Conservation (phyloP, 1,140 invertebrate genomes). For the Thaumetopoea pityocampa region DNA sequence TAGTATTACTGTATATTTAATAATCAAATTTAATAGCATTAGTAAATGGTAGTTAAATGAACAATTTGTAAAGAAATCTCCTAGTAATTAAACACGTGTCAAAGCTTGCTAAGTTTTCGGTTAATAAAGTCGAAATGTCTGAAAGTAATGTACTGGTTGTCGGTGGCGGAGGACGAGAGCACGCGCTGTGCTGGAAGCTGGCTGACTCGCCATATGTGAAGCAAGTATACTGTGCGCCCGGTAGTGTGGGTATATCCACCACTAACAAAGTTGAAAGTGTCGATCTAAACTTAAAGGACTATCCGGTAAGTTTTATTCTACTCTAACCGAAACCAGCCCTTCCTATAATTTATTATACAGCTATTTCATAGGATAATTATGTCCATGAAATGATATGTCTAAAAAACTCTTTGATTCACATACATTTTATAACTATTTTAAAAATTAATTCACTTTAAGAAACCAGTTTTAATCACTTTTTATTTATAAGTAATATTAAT, state of each 20-base stretch:
- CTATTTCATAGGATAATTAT: no score
- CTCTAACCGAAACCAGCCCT: no score
- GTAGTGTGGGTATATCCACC: conserved; percentile 90
- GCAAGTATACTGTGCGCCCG: conserved; percentile 89
- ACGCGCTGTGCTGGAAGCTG: conserved; percentile 95
- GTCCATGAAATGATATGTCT: no score
- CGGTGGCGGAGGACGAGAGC: conserved; percentile 96
- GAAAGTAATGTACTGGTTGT: conserved; percentile 85
- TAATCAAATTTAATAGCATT: conserved; percentile 8
- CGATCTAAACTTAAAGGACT: conserved; percentile 81
- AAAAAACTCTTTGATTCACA: no score
- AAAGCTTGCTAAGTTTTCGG: conserved; percentile 17
- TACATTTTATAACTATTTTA: no score
- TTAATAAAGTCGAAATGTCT: conserved; percentile 36
- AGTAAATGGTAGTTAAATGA: conserved; percentile 3
- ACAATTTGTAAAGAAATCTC: neutral
- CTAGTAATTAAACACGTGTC: conserved; percentile 23
- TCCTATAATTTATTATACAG: no score
- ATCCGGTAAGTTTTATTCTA: conserved; percentile 80
- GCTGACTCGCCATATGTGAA: conserved; percentile 85
- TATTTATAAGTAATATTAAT: no score
- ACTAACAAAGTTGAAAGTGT: conserved; percentile 82
- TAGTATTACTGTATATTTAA: neutral
- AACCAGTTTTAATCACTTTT: no score
- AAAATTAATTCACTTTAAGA: no score